Percentiles rank a stretch among this genome's conserved stretches.
Evolutionary conservation across 2,113 vertebrate genomes (phyloP).

Genomic region (Sisor rabdophorus): DNA sequence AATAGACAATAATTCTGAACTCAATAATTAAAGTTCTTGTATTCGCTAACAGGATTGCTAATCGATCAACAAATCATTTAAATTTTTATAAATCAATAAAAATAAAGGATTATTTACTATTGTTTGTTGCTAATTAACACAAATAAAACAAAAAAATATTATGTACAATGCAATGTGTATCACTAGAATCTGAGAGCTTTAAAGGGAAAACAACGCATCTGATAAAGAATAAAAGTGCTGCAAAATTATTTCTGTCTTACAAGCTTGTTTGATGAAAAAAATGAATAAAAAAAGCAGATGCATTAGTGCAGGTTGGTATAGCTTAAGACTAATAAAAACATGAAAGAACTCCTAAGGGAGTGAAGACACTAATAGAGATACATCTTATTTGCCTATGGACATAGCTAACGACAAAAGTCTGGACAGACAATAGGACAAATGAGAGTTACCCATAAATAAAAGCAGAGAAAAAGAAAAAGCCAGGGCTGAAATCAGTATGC

Average conservation of each 20-base stretch:
- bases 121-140: too few relatives aligned
- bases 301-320: not conserved
- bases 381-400: not conserved
- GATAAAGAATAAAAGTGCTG: not conserved
- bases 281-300: not conserved
- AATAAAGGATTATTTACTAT: too few relatives aligned
- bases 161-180: too few relatives aligned
- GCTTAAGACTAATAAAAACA: not conserved
- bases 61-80: too few relatives aligned
- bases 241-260: not conserved
- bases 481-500: not conserved
- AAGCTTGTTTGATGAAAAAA: not conserved
- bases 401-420: not conserved
- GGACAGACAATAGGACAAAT: not conserved
- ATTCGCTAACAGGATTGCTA: too few relatives aligned
- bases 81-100: too few relatives aligned
- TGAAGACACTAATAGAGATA: conserved; percentile 14
- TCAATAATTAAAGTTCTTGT: too few relatives aligned
- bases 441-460: not conserved
- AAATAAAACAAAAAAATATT: too few relatives aligned
- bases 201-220: too few relatives aligned
- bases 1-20: too few relatives aligned
- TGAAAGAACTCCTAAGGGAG: too few relatives aligned
- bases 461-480: not conserved
- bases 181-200: too few relatives aligned